These are phyloP conservation scores for Batillaria attramentaria DNA, from an alignment of 1,140 invertebrate species.

Conservation along the genomic window DNA sequence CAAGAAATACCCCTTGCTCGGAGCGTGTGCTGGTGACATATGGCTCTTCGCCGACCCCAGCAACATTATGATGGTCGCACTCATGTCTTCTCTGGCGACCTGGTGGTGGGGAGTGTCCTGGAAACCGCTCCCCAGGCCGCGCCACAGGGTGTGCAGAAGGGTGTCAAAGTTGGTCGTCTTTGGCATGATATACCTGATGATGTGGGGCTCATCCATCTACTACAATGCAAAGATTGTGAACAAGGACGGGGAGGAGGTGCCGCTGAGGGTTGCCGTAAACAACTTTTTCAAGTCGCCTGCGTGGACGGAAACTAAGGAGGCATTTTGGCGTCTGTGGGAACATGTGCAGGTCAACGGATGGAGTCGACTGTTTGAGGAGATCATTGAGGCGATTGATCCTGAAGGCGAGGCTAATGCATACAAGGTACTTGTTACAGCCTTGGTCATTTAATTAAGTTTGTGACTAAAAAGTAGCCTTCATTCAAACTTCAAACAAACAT, in stretches of 20 bases:
- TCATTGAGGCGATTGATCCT: constrained; percentile 87
- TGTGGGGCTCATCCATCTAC: constrained; percentile 87
- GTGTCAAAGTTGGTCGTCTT: constrained; percentile 75
- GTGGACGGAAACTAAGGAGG: constrained; percentile 82
- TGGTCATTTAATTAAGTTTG: too few relatives aligned
- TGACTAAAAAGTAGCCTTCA: too few relatives aligned
- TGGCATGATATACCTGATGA: constrained; percentile 79
- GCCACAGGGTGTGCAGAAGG: constrained; percentile 71
- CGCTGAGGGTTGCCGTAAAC: constrained; percentile 84
- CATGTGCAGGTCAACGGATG: constrained; percentile 87
- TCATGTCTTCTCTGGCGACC: constrained; percentile 53
- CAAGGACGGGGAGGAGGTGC: constrained; percentile 89
- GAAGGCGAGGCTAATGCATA: constrained; percentile 92
- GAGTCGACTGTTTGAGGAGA: constrained; percentile 85
- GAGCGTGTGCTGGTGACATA: constrained; percentile 78
- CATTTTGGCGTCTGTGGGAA: constrained; percentile 82
- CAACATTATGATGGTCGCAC: constrained; percentile 42
- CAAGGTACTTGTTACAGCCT: constrained; percentile 77
- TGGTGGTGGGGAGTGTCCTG: constrained; percentile 58
- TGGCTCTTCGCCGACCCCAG: constrained; percentile 78
- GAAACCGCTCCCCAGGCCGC: constrained; percentile 72
- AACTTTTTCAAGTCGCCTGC: constrained; percentile 92
- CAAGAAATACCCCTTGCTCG: constrained; percentile 79
- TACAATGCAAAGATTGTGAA: constrained; percentile 92
- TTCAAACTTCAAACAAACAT: too few relatives aligned